Evolutionary conservation across 2,888 invertebrate genomes (phyloP).

Genomic region (Physocephala rufipes): DNA sequence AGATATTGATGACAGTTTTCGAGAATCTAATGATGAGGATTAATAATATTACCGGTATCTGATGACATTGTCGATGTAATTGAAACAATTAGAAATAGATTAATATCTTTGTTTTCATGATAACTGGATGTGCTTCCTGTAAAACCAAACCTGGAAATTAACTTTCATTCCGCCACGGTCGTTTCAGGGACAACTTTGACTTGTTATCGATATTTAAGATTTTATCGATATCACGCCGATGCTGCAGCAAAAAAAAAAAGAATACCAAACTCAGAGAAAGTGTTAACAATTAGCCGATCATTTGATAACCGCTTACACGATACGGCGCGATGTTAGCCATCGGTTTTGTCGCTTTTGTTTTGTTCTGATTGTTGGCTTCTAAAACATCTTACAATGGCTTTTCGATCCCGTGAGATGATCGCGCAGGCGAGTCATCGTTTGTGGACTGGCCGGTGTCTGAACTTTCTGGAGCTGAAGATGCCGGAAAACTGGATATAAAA

Average conservation of each 20-base stretch:
- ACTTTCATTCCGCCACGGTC: too few species aligned
- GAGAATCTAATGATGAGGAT: too few species aligned
- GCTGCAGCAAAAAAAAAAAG: not conserved
- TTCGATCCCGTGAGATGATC: not conserved
- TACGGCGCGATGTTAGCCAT: not conserved
- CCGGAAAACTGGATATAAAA: conserved; percentile 18
- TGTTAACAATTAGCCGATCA: conserved; percentile 45
- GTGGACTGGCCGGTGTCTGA: not conserved
- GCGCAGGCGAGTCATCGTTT: not conserved
- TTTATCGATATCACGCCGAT: not conserved
- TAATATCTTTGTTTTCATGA: too few species aligned
- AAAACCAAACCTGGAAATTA: too few species aligned
- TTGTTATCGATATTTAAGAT: not conserved
- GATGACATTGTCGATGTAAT: too few species aligned
- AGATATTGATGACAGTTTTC: too few species aligned
- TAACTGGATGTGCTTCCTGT: too few species aligned
- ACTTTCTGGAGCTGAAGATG: not conserved
- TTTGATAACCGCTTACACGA: too few species aligned
- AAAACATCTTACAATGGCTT: not conserved
- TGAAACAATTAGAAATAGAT: too few species aligned
- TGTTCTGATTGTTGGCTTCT: too few species aligned
- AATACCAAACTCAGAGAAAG: conserved; percentile 40
- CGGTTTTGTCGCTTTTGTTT: not conserved
- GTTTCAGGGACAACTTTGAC: not conserved
- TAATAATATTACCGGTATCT: too few species aligned